phyloP scores from a whole-genome alignment of 1,140 invertebrate species.

The Cherax destructor region DNA sequence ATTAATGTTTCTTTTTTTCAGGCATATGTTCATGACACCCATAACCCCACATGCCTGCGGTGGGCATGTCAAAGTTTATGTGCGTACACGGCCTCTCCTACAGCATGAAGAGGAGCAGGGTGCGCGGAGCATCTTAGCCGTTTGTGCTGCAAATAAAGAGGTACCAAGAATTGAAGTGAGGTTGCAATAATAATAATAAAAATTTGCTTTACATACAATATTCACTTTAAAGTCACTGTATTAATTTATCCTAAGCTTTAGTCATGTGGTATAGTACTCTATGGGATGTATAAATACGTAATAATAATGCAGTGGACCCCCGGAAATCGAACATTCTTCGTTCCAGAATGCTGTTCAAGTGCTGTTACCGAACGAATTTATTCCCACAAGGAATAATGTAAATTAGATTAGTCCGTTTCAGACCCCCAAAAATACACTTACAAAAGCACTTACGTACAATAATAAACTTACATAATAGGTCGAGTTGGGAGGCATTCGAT shows the following conservation, averaged over 20 bases:
- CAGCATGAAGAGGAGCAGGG: background rate
- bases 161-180: background rate
- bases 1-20: background rate
- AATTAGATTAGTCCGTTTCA: too few relatives aligned
- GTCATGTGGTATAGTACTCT: background rate
- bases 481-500: too few relatives aligned
- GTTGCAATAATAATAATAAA: too few relatives aligned
- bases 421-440: too few relatives aligned
- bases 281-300: background rate
- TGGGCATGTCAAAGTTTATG: slow-evolving; percentile 44
- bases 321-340: too few relatives aligned
- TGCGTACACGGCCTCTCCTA: slow-evolving; percentile 27
- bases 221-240: background rate
- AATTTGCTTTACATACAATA: background rate
- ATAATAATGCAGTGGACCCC: too few relatives aligned
- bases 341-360: too few relatives aligned
- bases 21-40: slow-evolving; percentile 27
- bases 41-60: background rate
- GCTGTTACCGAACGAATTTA: too few relatives aligned
- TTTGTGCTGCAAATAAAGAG: slow-evolving; percentile 1
- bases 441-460: too few relatives aligned
- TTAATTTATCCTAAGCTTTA: background rate
- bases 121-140: background rate
- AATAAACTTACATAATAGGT: too few relatives aligned
- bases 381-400: too few relatives aligned